Evolutionary conservation across 1,140 invertebrate genomes (phyloP), one percentile per base, ranked within the genome.

Genomic region (Rhopalosiphum maidis): DNA sequence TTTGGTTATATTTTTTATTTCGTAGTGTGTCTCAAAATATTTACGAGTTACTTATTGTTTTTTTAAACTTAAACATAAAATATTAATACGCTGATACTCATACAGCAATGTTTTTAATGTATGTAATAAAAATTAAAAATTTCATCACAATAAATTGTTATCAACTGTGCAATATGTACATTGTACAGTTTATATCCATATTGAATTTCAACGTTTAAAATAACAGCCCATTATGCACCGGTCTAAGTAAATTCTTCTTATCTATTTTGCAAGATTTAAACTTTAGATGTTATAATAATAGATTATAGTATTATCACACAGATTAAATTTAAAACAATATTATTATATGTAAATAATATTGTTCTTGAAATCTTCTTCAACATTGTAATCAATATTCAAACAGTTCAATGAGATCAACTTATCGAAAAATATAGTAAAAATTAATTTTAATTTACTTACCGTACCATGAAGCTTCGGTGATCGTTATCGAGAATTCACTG

Each of bases 401-500:
- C 30, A 5, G 60, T 18, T n/a, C 30, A 18, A 77, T n/a, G 0
- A 30, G 9, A 68, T n/a, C 2, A 18, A 77, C 60, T 15, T 35
- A 35, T 77, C 30, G 30, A 77, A n/a, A n/a, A 35, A n/a, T 18
- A n/a, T 21, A n/a, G 4, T 11, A 15, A 0, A 4, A 68, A 25
- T n/a, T 9, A 68, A n/a, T 5, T 18, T 68, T 0, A 87, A 54
- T 23, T 48, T 11, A 43, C 91, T 92, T 37, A 94, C 93, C 93
- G 21, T 94, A 94, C 93, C 93, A 94, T 15, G 93, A 94, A 1
- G 83, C 82, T 30, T 94, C 90, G 25, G 86, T 30, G 25, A 23
- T 37, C 2, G 93, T 30, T 68, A 91, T 96, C 92, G 25, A 96
- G 94, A 85, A 94, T 94, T 83, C n/a, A 21, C 23, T 30, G 48